A percentile compares a stretch with the other conserved stretches of the same genome.
Evolutionary conservation across 2,113 vertebrate species (phyloP).

Genomic region (Sus scrofa): T2T-Sscrofa CM000812.6:75450501-75451000

Average conservation of each 20-base stretch:
- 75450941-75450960: neutral
- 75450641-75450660: slow-evolving; percentile 2
- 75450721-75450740: neutral
- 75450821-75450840: neutral
- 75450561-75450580: neutral
- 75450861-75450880: neutral
- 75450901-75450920: neutral
- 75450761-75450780: neutral
- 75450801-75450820: neutral
- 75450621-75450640: neutral
- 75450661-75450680: neutral
- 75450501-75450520: neutral
- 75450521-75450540: neutral
- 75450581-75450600: neutral
- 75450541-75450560: neutral
- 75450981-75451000: neutral
- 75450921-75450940: neutral
- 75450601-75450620: neutral
- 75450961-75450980: neutral
- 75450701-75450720: neutral
- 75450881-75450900: neutral
- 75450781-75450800: neutral
- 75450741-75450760: slow-evolving; percentile 9
- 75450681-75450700: neutral
- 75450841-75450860: neutral